Evolutionary conservation across 1,140 invertebrate genomes (phyloP), one percentile per base, ranked within the genome.

Genomic region (Listronotus bonariensis): DNA sequence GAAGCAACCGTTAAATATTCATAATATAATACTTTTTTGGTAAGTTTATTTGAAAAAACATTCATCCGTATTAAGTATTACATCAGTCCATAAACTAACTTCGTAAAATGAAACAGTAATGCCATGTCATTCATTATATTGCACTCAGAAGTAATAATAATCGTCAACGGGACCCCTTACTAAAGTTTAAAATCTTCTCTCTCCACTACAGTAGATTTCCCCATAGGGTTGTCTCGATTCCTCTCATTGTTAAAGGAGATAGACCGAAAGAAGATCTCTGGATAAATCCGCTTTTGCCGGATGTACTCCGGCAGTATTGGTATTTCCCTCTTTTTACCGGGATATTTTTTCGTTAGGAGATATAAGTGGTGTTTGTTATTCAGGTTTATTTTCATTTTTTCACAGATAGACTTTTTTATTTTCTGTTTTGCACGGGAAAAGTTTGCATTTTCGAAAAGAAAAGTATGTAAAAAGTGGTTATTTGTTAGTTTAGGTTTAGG

Each of bases 331-430:
- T 65, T 65, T 57, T 32, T 32, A 32, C 18, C 36, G 51, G 53
- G 51, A 64, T 64, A 64, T 64, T 64, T 64, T 64, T 56, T 62
- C 61, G 61, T 55, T 56, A 63, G 62, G 20, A 57, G 45, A 65
- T 65, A 65, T 65, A 65, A 65, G 62, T 65, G 62, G 62, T 65
- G 62, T 65, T 65, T 57, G 62, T 65, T 65, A 57, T 63, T 63
- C 62, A 49, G 62, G 62, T 65, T 65, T 65, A 65, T 65, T 65
- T 65, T 65, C 54, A 65, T 57, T 65, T 65, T 65, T 65, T 65
- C 43, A 53, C 61, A 18, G 52, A 63, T 55, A 55, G 53, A 63
- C 52, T 63, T 63, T 63, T 63, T 63, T 41, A 51, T 55, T 63
- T 45, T 48, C 15, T 31, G 26, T 63, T 63, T 63, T 46, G 41